Conservation (phyloP, 2,888 invertebrate species). For the Lasioglossum calceatum region DNA sequence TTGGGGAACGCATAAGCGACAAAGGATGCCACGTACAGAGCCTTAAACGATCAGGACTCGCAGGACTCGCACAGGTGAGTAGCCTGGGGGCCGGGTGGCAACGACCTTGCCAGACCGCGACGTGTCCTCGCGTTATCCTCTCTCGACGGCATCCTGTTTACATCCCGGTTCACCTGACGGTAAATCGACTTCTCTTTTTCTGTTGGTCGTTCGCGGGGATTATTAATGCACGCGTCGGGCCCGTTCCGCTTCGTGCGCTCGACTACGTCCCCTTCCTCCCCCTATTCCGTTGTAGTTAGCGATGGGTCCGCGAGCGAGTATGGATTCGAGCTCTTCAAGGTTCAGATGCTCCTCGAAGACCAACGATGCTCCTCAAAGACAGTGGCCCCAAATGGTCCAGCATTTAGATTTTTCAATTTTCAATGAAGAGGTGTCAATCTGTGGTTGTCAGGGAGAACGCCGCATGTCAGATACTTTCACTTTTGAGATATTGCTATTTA, state of each 20-base stretch:
- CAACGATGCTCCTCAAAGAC: background rate
- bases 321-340: background rate
- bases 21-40: background rate
- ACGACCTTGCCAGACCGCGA: constrained; percentile 63
- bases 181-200: constrained; percentile 68
- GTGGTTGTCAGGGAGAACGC: too few species aligned
- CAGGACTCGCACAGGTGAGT: constrained; percentile 48
- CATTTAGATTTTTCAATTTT: background rate
- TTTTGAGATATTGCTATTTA: too few species aligned
- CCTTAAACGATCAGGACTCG: background rate
- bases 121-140: constrained; percentile 66
- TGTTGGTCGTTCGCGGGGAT: constrained; percentile 30
- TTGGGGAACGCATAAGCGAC: background rate
- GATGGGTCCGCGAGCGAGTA: background rate
- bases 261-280: background rate
- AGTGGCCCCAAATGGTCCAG: background rate
- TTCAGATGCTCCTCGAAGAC: background rate
- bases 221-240: constrained; percentile 59
- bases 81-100: constrained; percentile 60
- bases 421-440: background rate
- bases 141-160: constrained; percentile 71
- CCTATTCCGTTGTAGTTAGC: background rate
- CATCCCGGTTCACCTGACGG: constrained; percentile 71
- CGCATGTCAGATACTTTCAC: too few species aligned
- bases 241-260: constrained; percentile 54